These are phyloP conservation scores for Galagoides demidoff DNA, from an alignment of 2,797 vertebrate species.

Conservation along the genomic window DNA sequence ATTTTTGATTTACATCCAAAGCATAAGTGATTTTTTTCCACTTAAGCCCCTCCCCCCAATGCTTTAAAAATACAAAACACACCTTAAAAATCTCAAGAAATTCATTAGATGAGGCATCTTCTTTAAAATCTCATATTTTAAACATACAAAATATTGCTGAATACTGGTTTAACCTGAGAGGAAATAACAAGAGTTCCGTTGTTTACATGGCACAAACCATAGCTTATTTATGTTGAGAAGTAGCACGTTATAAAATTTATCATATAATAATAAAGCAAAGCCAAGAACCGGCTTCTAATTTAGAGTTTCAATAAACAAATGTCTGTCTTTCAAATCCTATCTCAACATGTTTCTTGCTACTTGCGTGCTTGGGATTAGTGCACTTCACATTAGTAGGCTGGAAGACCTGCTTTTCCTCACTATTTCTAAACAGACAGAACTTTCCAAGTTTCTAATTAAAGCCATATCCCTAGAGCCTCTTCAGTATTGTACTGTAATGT, in stretches of 20 bases:
- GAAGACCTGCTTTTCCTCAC: slow-evolving; percentile 40
- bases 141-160: neutral
- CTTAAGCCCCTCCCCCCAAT: neutral
- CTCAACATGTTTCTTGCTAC: neutral
- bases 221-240: slow-evolving; percentile 29
- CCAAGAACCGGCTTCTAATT: slow-evolving; percentile 20
- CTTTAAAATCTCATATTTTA: neutral
- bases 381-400: neutral
- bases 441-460: slow-evolving; percentile 49
- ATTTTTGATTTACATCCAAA: slow-evolving; percentile 30
- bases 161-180: neutral
- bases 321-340: slow-evolving; percentile 4
- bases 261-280: neutral
- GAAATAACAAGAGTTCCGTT: slow-evolving; percentile 36
- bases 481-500: neutral
- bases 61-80: slow-evolving; percentile 32
- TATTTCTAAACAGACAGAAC: slow-evolving; percentile 37
- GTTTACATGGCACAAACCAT: slow-evolving; percentile 4
- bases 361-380: neutral
- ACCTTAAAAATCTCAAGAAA: slow-evolving; percentile 24
- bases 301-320: slow-evolving; percentile 44
- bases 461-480: neutral
- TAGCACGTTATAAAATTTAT: slow-evolving; percentile 12
- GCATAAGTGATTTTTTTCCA: neutral
- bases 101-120: neutral